phyloP scores from a whole-genome alignment of 2,888 invertebrate species.

The Plutella xylostella region DNA sequence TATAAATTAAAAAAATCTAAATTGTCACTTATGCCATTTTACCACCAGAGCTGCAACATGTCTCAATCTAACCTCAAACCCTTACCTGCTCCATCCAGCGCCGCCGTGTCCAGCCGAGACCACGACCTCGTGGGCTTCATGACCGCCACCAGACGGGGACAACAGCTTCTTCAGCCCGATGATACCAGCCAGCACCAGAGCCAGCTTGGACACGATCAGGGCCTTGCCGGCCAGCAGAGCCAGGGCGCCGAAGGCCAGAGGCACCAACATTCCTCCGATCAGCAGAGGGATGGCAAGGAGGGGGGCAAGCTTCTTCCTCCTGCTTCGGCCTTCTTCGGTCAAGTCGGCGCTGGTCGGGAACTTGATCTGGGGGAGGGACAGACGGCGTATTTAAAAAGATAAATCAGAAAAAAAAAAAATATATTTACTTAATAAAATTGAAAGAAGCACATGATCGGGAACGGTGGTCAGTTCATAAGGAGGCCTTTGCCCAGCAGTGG shows the following conservation, averaged over 20 bases:
- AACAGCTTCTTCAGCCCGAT: slow-evolving; percentile 88
- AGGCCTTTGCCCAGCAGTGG: too few relatives aligned
- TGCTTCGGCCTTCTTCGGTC: slow-evolving; percentile 75
- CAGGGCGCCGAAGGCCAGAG: slow-evolving; percentile 84
- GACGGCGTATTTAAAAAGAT: not conserved
- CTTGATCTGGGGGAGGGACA: slow-evolving; percentile 70
- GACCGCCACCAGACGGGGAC: slow-evolving; percentile 73
- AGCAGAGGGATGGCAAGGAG: slow-evolving; percentile 83
- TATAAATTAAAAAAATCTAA: too few relatives aligned
- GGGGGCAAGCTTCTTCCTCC: slow-evolving; percentile 80
- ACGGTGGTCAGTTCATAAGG: too few relatives aligned
- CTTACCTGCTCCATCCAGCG: slow-evolving; percentile 79
- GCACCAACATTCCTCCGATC: slow-evolving; percentile 84
- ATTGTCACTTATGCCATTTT: too few relatives aligned
- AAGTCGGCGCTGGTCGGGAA: slow-evolving; percentile 77
- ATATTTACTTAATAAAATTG: too few relatives aligned
- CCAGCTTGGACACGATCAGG: slow-evolving; percentile 85
- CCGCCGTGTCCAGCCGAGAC: slow-evolving; percentile 75
- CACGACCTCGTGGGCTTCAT: slow-evolving; percentile 78
- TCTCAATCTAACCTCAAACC: too few relatives aligned
- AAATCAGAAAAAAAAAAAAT: not conserved
- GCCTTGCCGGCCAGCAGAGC: slow-evolving; percentile 88
- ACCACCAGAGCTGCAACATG: too few relatives aligned
- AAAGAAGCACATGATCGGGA: too few relatives aligned
- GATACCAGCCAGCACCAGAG: slow-evolving; percentile 84